phyloP scores from a whole-genome alignment of 1,140 invertebrate genomes.

The Harlomillsia oculata region DNA sequence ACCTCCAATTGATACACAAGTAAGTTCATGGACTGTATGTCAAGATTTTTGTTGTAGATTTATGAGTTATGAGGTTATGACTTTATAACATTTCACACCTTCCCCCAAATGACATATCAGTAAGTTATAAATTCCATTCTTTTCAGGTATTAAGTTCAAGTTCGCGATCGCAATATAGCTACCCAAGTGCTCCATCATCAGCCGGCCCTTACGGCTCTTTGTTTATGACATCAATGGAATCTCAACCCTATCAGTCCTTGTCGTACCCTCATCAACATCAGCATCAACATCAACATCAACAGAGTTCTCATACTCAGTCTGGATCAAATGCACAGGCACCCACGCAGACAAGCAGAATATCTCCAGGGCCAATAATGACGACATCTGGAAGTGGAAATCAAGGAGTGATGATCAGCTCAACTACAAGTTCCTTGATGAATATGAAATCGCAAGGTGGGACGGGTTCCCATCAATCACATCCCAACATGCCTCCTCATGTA shows the following conservation, averaged over 20 bases:
- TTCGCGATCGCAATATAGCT: conserved; percentile 4
- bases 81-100: too few species aligned
- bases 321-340: conserved; percentile 1
- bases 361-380: conserved; percentile 18
- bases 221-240: conserved; percentile 14
- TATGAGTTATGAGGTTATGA: too few species aligned
- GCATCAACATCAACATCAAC: conserved; percentile 9
- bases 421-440: conserved; percentile 2
- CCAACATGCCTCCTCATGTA: conserved; percentile 12
- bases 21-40: too few species aligned
- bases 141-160: conserved; percentile 11
- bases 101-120: too few species aligned
- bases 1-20: too few species aligned
- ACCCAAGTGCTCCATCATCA: not conserved
- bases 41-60: too few species aligned
- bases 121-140: too few species aligned
- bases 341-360: conserved; percentile 17
- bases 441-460: conserved; percentile 15
- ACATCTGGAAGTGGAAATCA: conserved; percentile 12
- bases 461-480: conserved; percentile 5
- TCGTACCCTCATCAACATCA: not conserved
- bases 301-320: not conserved
- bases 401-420: conserved; percentile 10
- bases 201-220: conserved; percentile 8
- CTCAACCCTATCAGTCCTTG: not conserved